Conservation (phyloP, 2,113 vertebrate species). For the Haemorhous mexicanus region DNA sequence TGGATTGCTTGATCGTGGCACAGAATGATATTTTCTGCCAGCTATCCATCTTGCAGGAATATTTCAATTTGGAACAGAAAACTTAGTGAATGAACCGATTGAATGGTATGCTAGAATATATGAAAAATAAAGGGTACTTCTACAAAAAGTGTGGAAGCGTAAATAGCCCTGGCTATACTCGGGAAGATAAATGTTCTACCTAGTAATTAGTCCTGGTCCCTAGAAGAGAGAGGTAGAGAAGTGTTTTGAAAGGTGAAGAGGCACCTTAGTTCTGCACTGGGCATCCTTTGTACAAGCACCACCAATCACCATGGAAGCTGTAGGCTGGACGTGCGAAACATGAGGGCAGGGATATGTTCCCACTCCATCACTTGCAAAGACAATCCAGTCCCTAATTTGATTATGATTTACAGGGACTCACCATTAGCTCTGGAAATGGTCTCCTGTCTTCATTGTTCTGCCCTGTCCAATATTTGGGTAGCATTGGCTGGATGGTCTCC, state of each 20-base stretch:
- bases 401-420: not conserved
- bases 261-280: not conserved
- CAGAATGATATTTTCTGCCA: not conserved
- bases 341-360: not conserved
- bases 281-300: not conserved
- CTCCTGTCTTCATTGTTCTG: not conserved
- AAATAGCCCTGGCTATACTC: not conserved
- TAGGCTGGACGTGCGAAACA: accelerated
- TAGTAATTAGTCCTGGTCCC: not conserved
- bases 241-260: not conserved
- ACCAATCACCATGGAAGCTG: not conserved
- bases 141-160: not conserved
- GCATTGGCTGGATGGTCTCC: not conserved
- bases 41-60: not conserved
- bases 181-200: not conserved
- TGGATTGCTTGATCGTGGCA: not conserved
- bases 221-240: not conserved
- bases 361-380: not conserved
- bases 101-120: not conserved
- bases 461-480: not conserved
- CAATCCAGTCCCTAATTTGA: not conserved
- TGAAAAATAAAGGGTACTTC: not conserved
- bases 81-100: not conserved
- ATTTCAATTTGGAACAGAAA: not conserved
- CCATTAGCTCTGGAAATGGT: not conserved